Evolutionary conservation across 92 coral and sea anemone genomes (phyloP).

Genomic region (Galaxea fascicularis): DNA sequence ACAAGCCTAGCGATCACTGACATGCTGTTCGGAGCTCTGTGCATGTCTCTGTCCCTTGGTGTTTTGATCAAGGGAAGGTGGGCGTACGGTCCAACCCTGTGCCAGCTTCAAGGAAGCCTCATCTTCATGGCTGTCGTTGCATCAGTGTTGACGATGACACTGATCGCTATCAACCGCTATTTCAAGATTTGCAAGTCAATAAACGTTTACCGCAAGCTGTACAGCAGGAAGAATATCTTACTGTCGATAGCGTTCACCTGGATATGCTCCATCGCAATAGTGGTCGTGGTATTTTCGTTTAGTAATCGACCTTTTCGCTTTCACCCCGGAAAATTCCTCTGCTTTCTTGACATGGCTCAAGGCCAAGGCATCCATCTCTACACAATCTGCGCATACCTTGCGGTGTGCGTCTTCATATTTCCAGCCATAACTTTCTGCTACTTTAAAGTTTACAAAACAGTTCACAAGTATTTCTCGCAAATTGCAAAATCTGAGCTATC

Average conservation of each 20-base stretch:
- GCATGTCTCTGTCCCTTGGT: constrained; percentile 28
- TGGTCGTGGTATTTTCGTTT: constrained; percentile 15
- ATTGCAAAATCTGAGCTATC: constrained; percentile 13
- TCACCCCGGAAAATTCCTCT: constrained; percentile 34
- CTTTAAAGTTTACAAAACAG: constrained; percentile 29
- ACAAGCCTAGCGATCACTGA: constrained; percentile 20
- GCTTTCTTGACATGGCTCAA: constrained; percentile 24
- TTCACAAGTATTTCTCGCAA: constrained; percentile 29
- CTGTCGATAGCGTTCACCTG: constrained; percentile 10
- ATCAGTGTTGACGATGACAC: constrained; percentile 19
- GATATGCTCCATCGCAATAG: constrained; percentile 8
- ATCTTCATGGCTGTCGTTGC: constrained; percentile 12
- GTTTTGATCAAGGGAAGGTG: constrained; percentile 24
- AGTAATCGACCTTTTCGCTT: constrained; percentile 21
- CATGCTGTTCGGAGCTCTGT: constrained; percentile 23
- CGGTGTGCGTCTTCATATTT: not conserved
- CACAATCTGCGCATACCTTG: constrained; percentile 1
- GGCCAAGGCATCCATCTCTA: not conserved
- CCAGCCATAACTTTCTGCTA: constrained; percentile 31
- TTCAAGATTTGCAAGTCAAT: constrained; percentile 22
- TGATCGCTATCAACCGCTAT: constrained; percentile 34
- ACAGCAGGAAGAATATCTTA: not conserved
- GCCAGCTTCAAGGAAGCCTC: constrained; percentile 34
- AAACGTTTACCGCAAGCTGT: constrained; percentile 7
- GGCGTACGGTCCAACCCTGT: constrained; percentile 15